Evolutionary conservation across 2,888 invertebrate genomes (phyloP).

Genomic region (Pammene fasciana): DNA sequence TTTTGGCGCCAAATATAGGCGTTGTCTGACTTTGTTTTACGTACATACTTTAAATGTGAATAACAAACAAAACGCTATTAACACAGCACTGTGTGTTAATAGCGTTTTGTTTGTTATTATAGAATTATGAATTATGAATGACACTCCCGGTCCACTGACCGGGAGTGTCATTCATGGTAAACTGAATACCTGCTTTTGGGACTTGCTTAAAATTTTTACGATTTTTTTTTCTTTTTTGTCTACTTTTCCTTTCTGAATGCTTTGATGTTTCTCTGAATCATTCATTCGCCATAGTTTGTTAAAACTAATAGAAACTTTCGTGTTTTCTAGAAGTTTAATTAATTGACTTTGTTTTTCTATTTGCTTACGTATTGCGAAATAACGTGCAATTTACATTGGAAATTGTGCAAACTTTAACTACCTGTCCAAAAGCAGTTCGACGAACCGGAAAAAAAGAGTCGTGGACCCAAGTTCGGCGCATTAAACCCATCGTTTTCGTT

Average conservation of each 20-base stretch:
- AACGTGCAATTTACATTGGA: neutral
- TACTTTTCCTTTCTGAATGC: too few species aligned
- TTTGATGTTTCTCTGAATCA: too few species aligned
- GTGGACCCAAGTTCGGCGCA: slow-evolving; percentile 54
- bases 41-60: slow-evolving; percentile 5
- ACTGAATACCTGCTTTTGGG: neutral
- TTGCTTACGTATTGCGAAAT: slow-evolving; percentile 17
- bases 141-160: too few species aligned
- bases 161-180: neutral
- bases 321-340: neutral
- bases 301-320: too few species aligned
- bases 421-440: slow-evolving; percentile 43
- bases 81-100: too few species aligned
- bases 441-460: slow-evolving; percentile 52
- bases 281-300: too few species aligned
- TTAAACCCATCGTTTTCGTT: slow-evolving; percentile 53
- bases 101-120: too few species aligned
- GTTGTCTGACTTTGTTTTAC: slow-evolving; percentile 19
- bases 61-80: slow-evolving; percentile 10
- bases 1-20: slow-evolving; percentile 50
- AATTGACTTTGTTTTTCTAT: neutral
- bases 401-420: slow-evolving; percentile 34
- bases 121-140: too few species aligned
- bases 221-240: too few species aligned
- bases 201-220: too few species aligned